Conservation (phyloP, 2,888 invertebrate genomes). For the Cephus pygmeus region DNA sequence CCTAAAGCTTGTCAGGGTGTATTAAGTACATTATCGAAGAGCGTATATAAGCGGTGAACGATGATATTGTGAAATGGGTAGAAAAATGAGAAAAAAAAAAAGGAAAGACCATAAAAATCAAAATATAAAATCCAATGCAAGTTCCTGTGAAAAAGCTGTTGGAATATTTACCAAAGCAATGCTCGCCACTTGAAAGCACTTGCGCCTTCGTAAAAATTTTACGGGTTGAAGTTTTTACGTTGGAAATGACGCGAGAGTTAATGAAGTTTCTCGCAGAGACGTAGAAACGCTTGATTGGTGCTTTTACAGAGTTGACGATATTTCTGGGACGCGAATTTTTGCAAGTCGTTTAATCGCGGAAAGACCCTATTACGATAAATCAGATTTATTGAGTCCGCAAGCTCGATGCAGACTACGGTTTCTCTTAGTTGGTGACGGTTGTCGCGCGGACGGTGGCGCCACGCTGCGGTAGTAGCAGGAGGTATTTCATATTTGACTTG, state of each 20-base stretch:
- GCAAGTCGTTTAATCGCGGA: conserved; percentile 18
- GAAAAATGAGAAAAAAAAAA: background rate
- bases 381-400: conserved; percentile 42
- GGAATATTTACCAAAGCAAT: background rate
- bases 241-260: background rate
- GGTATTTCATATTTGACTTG: conserved; percentile 43
- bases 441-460: background rate
- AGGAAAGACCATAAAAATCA: background rate
- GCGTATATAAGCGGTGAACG: background rate
- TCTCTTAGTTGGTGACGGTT: background rate
- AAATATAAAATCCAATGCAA: background rate
- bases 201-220: background rate
- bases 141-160: background rate
- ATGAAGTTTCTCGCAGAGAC: background rate
- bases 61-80: background rate
- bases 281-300: background rate
- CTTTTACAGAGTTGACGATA: background rate
- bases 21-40: background rate
- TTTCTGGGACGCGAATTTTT: background rate
- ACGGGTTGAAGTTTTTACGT: background rate
- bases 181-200: background rate
- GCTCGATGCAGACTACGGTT: background rate
- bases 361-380: conserved; percentile 51
- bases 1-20: background rate
- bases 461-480: conserved; percentile 2